A percentile compares a stretch with the other conserved stretches of the same genome.
These are phyloP conservation scores for Benthosema pterotum DNA, from an alignment of 2,797 vertebrate species.

Conservation along the genomic window DNA sequence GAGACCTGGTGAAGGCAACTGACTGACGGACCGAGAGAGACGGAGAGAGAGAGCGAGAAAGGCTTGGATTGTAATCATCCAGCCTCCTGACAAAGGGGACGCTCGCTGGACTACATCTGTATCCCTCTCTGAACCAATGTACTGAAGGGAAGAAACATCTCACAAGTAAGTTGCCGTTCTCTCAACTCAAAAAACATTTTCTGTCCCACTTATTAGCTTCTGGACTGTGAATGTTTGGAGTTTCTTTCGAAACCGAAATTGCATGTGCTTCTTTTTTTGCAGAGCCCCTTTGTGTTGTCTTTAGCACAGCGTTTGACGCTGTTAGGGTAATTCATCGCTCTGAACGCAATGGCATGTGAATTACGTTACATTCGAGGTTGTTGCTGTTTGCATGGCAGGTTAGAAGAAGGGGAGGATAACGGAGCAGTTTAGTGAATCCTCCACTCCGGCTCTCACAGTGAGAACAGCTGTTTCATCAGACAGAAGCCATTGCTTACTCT, in stretches of 20 bases:
- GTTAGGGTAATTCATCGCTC: not conserved
- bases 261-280: slow-evolving; percentile 8
- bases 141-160: slow-evolving; percentile 62
- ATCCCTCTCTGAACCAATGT: slow-evolving; percentile 66
- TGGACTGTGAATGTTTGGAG: not conserved
- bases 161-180: slow-evolving; percentile 53
- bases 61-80: slow-evolving; percentile 46
- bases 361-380: slow-evolving; percentile 45
- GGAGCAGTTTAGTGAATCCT: slow-evolving; percentile 48
- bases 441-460: slow-evolving; percentile 30
- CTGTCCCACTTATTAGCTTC: slow-evolving; percentile 1
- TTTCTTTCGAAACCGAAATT: not conserved
- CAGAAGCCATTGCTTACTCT: slow-evolving; percentile 23
- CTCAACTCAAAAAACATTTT: not conserved
- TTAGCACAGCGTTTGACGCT: slow-evolving; percentile 1
- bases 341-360: slow-evolving; percentile 33
- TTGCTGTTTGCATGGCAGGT: slow-evolving; percentile 77
- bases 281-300: slow-evolving; percentile 4
- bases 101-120: slow-evolving; percentile 61
- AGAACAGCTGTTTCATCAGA: slow-evolving; percentile 52
- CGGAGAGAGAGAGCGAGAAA: slow-evolving; percentile 34
- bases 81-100: slow-evolving; percentile 24
- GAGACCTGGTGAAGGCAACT: slow-evolving; percentile 58
- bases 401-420: slow-evolving; percentile 68
- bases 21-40: slow-evolving; percentile 42